These are phyloP conservation scores for Augiades crinisus DNA, from an alignment of 2,888 invertebrate genomes.

Conservation along the genomic window DNA sequence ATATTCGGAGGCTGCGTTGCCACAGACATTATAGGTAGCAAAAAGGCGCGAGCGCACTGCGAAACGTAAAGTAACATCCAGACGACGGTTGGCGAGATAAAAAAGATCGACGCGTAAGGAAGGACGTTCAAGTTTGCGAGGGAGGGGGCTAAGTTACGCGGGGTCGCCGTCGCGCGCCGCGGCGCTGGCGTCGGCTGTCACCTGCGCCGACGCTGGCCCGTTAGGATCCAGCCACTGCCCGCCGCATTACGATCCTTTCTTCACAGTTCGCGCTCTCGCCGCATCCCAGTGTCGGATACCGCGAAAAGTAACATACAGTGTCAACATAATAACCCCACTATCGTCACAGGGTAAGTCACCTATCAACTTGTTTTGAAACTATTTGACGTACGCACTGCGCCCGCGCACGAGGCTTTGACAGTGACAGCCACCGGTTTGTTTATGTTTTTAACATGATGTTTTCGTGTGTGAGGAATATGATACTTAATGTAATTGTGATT, in stretches of 20 bases:
- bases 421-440: constrained; percentile 57
- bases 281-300: constrained; percentile 3
- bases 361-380: constrained; percentile 9
- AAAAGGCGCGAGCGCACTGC: not conserved
- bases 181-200: constrained; percentile 59
- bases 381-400: constrained; percentile 22
- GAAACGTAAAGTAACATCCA: constrained; percentile 6
- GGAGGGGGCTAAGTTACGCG: constrained; percentile 40
- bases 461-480: constrained; percentile 27
- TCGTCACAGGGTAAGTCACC: constrained; percentile 27
- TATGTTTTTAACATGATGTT: constrained; percentile 41
- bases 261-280: constrained; percentile 20
- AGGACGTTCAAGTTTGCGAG: constrained; percentile 38
- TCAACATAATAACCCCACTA: not conserved
- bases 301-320: constrained; percentile 14
- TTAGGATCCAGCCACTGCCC: constrained; percentile 35
- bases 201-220: constrained; percentile 43
- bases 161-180: constrained; percentile 64
- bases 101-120: constrained; percentile 27
- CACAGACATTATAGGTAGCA: not conserved
- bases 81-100: constrained; percentile 1
- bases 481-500: not conserved
- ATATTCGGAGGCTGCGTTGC: not conserved
- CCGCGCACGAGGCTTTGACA: constrained; percentile 50
- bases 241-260: constrained; percentile 31